A percentile compares a stretch with the other conserved stretches of the same genome.
Conservation (phyloP, 2,797 vertebrate genomes). For the Todus mexicanus region DNA sequence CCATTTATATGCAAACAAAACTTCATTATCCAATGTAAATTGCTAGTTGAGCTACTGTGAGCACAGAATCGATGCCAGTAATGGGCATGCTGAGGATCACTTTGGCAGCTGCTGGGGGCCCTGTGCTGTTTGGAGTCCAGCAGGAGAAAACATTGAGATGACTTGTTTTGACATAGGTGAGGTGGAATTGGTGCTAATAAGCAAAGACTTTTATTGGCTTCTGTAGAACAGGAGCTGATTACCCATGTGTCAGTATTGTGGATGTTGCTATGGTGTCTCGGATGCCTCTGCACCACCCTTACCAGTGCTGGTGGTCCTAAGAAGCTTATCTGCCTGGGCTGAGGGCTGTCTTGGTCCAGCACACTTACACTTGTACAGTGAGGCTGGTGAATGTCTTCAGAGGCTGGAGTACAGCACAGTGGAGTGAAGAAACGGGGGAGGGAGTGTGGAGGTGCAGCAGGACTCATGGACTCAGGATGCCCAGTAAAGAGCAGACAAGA, state of each 20-base stretch:
- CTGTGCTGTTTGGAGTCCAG: neutral
- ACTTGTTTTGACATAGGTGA: neutral
- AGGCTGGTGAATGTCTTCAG: neutral
- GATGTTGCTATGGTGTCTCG: neutral
- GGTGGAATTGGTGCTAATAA: neutral
- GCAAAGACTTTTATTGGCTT: neutral
- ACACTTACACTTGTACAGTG: accelerated
- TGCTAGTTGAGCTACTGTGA: neutral
- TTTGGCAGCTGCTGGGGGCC: neutral
- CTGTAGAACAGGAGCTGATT: neutral
- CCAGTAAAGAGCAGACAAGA: neutral
- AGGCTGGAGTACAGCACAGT: neutral
- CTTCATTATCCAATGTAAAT: neutral
- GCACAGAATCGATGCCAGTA: accelerated
- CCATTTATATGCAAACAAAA: neutral
- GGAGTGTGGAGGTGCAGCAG: neutral
- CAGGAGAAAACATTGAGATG: slow-evolving; percentile 11
- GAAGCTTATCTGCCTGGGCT: accelerated
- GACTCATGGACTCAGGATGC: accelerated
- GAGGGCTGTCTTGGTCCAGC: neutral
- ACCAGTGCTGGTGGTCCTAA: accelerated
- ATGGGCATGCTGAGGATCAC: neutral
- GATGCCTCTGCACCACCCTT: neutral
- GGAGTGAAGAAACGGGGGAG: neutral
- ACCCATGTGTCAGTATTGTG: neutral